Base-by-base conservation (phyloP, 2,888 invertebrate species). In the Drosophila meridiana region DNA sequence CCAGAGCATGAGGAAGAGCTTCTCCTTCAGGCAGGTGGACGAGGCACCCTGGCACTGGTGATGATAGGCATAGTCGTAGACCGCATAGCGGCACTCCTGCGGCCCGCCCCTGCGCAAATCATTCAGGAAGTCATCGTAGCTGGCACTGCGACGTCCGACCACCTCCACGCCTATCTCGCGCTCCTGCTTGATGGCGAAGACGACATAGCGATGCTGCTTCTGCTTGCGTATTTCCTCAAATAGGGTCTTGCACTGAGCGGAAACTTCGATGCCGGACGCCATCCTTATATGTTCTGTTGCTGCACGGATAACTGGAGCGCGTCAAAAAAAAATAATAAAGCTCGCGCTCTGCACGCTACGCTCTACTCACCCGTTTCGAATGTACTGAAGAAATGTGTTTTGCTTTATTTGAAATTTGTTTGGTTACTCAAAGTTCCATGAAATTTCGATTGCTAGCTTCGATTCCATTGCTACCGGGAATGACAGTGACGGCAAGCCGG, bases 1-100 rank as follows among this genome's bases (percentile, higher is more conserved):
- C 83, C 83, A 83, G 7, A 82, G 67, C 77, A 83, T 73, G 3
- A 83, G 30, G 14, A 83, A 74, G 1, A 83, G 69, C 47, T 85
- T 85, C 58, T 87, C 76, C 69, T 76, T 76, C 14, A 78, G 32
- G 53, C 69, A 78, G 0, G 60, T 56, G 28, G 64, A 48, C 0
- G 62, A 43, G n/a, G 76, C 36, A 11, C 76, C 83, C 57, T 72
- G 73, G 43, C 71, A 72, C 36, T 76, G 80, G 36, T 79, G 76
- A 8, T 70, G 42, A 7, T 79, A 79, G 0, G 64, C 61, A 59
- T 85, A 83, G 2, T 83, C 83, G 26, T 60, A 87, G n/a, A 87
- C 61, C 0, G 73, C 83, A 56, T 72, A 83, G 20, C 83, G 83
- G 43, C 83, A 83, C 36, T 82, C 65, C 1, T 57, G 45, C 0